These are phyloP conservation scores for Heterotis niloticus DNA, from an alignment of 2,113 vertebrate genomes.

Conservation along the genomic window DNA sequence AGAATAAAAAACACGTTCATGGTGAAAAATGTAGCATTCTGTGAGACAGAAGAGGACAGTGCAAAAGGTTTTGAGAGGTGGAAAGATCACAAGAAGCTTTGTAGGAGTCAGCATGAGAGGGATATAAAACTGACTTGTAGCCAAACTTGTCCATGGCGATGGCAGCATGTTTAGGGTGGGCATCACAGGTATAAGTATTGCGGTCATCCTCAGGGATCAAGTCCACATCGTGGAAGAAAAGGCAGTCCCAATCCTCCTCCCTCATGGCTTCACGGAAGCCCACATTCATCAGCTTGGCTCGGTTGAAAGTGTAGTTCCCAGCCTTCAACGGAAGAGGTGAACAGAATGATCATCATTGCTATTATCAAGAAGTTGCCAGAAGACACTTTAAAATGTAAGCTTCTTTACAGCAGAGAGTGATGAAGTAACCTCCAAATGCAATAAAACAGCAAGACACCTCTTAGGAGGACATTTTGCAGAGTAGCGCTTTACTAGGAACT, in stretches of 20 bases:
- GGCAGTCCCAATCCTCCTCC: constrained; percentile 75
- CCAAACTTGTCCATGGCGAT: constrained; percentile 80
- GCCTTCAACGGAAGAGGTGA: constrained; percentile 49
- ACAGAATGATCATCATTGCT: neutral
- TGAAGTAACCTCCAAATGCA: too few species aligned
- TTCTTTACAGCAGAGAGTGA: neutral
- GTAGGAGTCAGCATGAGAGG: neutral
- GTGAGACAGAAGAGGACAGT: too few species aligned
- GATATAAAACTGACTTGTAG: constrained; percentile 64
- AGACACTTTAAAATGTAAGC: neutral
- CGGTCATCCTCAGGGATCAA: constrained; percentile 76
- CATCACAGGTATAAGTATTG: constrained; percentile 67
- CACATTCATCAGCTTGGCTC: constrained; percentile 72
- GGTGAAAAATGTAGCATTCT: too few species aligned
- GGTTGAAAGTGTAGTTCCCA: constrained; percentile 68
- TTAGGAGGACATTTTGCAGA: neutral
- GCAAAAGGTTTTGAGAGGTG: too few species aligned
- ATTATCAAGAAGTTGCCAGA: neutral
- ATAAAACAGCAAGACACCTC: neutral
- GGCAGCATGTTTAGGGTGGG: constrained; percentile 70
- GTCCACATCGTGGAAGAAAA: constrained; percentile 78
- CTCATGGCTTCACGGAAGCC: constrained; percentile 79
- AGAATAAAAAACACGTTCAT: too few species aligned
- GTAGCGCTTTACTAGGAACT: too few species aligned
- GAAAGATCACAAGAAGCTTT: too few species aligned